Evolutionary conservation across 2,113 vertebrate species (phyloP), one percentile per base, ranked within the genome.

Genomic region (Copsychus sechellarum): DNA sequence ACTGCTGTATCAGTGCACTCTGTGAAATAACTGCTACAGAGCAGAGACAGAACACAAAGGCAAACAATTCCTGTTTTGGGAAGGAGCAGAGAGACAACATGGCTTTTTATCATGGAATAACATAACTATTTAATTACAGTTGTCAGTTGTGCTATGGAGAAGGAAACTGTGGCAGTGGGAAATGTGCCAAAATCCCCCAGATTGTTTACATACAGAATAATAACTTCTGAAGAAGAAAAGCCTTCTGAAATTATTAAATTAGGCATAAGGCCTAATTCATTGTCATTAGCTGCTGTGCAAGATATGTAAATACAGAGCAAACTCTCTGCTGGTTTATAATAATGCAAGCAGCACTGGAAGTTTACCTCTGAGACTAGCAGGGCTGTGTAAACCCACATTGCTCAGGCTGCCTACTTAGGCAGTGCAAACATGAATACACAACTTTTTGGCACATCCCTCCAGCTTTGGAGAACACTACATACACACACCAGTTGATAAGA

Each of bases 221-320:
- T 47, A 88, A 81, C 57, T 77, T 93, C 56, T 58, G 58, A 77
- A 77, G 66, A 89, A 93, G 64, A 86, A 73, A 89, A 91, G 64
- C 24, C 40, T 81, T 67, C 58, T 72, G 13, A 43, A 4, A 14
- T 88, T 36, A 73, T 43, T 91, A 89, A 95, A 91, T 70, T 85
- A 91, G 54, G 71, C 5, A 1, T 62, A 87, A 93, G n/a, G 58
- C 70, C 58, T 66, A 87, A 92, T 38, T 76, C 51, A 58, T 51
- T 78, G 64, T 67, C 74, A 86, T 94, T 92, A 95, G 50, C 74
- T 86, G 24, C 51, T 77, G 42, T 48, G 38, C 28, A 69, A 85
- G 53, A 61, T 34, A 31, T 2, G 24, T 65, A 93, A 95, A 81
- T 5, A 95, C 0, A 65, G 34, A 87, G 34, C 25, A 80, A 90